Evolutionary conservation across 2,888 invertebrate species (phyloP).

Genomic region (Furcula furcula): DNA sequence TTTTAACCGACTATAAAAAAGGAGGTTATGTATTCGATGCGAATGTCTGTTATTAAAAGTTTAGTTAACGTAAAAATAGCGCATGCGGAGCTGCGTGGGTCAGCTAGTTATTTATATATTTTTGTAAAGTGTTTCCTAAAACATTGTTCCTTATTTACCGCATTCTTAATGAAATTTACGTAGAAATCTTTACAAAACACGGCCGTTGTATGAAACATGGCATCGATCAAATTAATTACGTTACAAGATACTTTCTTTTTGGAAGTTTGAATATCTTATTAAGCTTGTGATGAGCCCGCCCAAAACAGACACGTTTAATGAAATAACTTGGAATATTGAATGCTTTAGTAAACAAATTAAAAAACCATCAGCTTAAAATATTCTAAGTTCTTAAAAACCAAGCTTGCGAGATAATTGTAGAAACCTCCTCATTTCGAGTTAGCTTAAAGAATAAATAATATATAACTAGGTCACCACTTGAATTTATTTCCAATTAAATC

Average conservation of each 20-base stretch:
- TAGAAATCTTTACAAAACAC: constrained; percentile 11
- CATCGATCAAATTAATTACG: constrained; percentile 35
- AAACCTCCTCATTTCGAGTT: too few relatives aligned
- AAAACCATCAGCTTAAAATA: constrained; percentile 9
- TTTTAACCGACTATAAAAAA: too few relatives aligned
- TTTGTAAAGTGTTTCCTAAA: too few relatives aligned
- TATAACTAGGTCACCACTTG: neutral
- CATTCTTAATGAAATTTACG: constrained; percentile 3
- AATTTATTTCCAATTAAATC: constrained; percentile 25
- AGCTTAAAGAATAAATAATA: too few relatives aligned
- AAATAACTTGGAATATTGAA: neutral
- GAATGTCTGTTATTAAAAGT: too few relatives aligned
- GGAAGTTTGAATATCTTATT: constrained; percentile 25
- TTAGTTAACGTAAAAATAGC: too few relatives aligned
- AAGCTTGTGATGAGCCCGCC: constrained; percentile 12
- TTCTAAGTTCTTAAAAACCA: too few relatives aligned
- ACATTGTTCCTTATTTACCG: neutral
- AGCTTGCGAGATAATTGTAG: too few relatives aligned
- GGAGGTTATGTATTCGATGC: too few relatives aligned
- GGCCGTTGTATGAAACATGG: constrained; percentile 13
- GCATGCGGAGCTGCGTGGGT: too few relatives aligned
- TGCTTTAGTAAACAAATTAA: constrained; percentile 3
- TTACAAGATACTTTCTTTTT: constrained; percentile 25
- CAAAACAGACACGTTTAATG: constrained; percentile 1
- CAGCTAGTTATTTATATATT: too few relatives aligned